These are phyloP conservation scores for Eulithis prunata DNA, from an alignment of 2,888 invertebrate genomes.

Conservation along the genomic window DNA sequence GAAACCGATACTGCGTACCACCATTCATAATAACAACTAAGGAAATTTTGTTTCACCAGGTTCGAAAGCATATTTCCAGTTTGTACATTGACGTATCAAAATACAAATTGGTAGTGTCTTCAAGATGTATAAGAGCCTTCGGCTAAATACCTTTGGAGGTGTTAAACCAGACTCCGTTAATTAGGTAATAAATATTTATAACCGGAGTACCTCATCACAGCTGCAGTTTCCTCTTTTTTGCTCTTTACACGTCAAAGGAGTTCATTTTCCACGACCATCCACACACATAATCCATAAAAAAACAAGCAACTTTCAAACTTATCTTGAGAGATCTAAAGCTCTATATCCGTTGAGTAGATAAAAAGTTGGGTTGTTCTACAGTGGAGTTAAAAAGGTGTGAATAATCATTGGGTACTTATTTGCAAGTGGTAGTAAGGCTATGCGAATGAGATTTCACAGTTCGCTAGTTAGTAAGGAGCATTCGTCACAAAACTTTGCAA, in stretches of 20 bases:
- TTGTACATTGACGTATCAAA: slow-evolving; percentile 45
- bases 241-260: slow-evolving; percentile 61
- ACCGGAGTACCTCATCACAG: slow-evolving; percentile 67
- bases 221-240: slow-evolving; percentile 57
- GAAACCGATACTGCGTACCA: too few species aligned
- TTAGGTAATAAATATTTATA: slow-evolving; percentile 82
- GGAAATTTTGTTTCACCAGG: not conserved
- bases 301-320: slow-evolving; percentile 34
- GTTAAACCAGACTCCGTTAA: slow-evolving; percentile 70
- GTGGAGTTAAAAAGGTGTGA: slow-evolving; percentile 50
- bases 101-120: slow-evolving; percentile 56
- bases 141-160: slow-evolving; percentile 63
- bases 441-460: slow-evolving; percentile 64
- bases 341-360: slow-evolving; percentile 28
- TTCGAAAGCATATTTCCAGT: slow-evolving; percentile 40
- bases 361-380: slow-evolving; percentile 34
- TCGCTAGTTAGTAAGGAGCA: slow-evolving; percentile 52
- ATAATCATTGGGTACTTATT: slow-evolving; percentile 67
- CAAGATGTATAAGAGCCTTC: slow-evolving; percentile 54
- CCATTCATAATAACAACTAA: too few species aligned
- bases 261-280: slow-evolving; percentile 42
- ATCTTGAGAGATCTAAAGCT: slow-evolving; percentile 28
- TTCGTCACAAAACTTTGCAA: slow-evolving; percentile 46
- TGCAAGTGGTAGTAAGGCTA: slow-evolving; percentile 56
- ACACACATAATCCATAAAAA: slow-evolving; percentile 33